These are phyloP conservation scores for Microtus pennsylvanicus DNA, from an alignment of 2,113 vertebrate genomes.

Conservation along the genomic window DNA sequence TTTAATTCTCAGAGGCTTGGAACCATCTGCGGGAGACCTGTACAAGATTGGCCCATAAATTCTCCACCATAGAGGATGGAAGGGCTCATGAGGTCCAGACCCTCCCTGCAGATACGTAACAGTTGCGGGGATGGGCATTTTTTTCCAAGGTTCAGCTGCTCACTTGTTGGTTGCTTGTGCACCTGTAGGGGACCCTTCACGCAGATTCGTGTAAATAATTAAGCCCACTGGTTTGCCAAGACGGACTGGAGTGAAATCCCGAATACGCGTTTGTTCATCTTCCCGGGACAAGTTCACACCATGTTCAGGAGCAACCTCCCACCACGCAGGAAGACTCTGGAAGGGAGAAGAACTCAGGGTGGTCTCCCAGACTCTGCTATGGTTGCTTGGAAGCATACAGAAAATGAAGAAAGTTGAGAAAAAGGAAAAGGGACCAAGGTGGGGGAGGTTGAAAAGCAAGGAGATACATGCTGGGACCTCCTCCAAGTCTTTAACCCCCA, in stretches of 20 bases:
- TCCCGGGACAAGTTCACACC: neutral
- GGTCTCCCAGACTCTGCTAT: neutral
- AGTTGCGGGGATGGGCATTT: neutral
- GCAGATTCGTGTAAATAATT: neutral
- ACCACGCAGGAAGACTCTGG: accelerated
- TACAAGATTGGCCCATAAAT: neutral
- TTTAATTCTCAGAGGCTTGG: neutral
- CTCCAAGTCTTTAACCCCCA: accelerated
- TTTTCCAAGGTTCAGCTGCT: no score
- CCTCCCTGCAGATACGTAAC: neutral
- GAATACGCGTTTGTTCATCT: neutral
- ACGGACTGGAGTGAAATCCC: neutral
- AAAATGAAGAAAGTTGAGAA: accelerated
- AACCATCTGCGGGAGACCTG: neutral
- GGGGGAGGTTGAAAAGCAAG: accelerated
- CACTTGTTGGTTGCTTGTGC: neutral
- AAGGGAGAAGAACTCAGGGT: neutral
- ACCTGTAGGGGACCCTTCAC: neutral
- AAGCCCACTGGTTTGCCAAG: neutral
- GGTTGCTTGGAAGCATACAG: neutral
- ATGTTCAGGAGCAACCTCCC: neutral
- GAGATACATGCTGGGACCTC: accelerated
- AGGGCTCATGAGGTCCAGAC: neutral
- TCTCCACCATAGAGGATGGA: neutral
- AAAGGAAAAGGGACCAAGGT: neutral